Evolutionary conservation across 1,140 invertebrate species (phyloP), one percentile per base, ranked within the genome.

Genomic region (Elysia chlorotica): DNA sequence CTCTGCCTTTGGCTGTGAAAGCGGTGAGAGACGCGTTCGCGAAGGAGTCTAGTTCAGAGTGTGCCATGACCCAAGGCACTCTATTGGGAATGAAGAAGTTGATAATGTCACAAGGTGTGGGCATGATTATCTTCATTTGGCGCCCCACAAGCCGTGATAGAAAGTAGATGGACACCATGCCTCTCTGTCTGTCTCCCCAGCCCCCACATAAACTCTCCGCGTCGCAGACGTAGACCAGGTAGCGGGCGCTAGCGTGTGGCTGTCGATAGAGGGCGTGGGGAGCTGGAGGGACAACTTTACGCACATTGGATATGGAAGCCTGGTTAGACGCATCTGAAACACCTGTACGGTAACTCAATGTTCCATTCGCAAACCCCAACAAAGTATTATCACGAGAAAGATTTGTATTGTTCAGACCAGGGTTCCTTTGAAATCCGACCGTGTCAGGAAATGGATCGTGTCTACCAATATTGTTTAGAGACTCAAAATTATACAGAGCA

Each of bases 141-240:
- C 80, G 62, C 23, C 74, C 71, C 0, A 75, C 75, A 0, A 75
- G 41, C 6, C 71, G 36, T 3, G 80, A 69, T 28, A 78, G 56
- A 2, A 80, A 28, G 65, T 72, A 81, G 2, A 57, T 36, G 25
- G 76, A 73, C 2, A 78, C 68, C 23, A 80, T 72, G 6, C 77
- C 78, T 19, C 72, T 53, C 37, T 78, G 78, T 69, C 80, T 69
- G 66, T 81, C 78, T 17, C 75, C 78, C 76, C 75, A 78, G 0
- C 80, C 80, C 1, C 77, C 78, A 73, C 80, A 81, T 2, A 10
- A 53, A 6, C 48, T n/a, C 25, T 33, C 38, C 1, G 41, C 6
- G 38, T 77, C 74, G 38, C 78, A 81, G 21, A 75, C 21, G 67
- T 75, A 79, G n/a, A 79, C 38, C 25, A 81, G 38, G 68, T 78